phyloP scores from a whole-genome alignment of 2,113 vertebrate genomes.

The human (Homo sapiens) region DNA sequence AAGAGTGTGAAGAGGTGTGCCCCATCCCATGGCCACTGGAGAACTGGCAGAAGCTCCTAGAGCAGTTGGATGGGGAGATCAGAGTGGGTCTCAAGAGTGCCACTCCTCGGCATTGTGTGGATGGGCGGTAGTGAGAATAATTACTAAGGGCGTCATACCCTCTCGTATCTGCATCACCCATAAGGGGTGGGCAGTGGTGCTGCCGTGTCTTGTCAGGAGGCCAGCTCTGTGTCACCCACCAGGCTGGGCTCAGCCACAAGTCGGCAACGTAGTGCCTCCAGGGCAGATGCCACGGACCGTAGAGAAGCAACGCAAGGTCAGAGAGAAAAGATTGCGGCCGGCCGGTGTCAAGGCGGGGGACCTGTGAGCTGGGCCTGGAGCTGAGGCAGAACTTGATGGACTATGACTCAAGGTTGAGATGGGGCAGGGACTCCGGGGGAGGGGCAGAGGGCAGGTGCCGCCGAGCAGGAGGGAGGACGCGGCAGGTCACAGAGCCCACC shows the following conservation, averaged over 20 bases:
- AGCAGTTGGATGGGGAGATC: too few relatives aligned
- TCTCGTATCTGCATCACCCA: rapidly evolving
- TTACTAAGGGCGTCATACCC: background rate
- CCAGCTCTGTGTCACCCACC: background rate
- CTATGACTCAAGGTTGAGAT: rapidly evolving
- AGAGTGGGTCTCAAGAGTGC: background rate
- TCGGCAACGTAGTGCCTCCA: background rate
- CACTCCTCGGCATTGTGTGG: too few relatives aligned
- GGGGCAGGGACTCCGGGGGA: background rate
- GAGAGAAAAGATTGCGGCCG: background rate
- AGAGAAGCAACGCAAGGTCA: rapidly evolving
- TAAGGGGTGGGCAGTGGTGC: background rate
- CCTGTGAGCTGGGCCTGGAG: rapidly evolving
- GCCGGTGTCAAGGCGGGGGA: background rate
- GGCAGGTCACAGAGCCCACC: rapidly evolving
- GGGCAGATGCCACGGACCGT: rapidly evolving
- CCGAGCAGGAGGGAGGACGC: background rate
- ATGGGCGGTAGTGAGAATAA: too few relatives aligned
- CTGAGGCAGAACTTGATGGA: background rate
- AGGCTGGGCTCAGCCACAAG: background rate
- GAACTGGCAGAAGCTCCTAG: rapidly evolving
- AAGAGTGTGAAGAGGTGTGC: background rate
- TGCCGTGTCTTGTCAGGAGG: background rate
- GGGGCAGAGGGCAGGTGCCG: background rate
- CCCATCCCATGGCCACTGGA: background rate